phyloP scores from a whole-genome alignment of 2,888 invertebrate species.

The Ichneumon xanthorius region DNA sequence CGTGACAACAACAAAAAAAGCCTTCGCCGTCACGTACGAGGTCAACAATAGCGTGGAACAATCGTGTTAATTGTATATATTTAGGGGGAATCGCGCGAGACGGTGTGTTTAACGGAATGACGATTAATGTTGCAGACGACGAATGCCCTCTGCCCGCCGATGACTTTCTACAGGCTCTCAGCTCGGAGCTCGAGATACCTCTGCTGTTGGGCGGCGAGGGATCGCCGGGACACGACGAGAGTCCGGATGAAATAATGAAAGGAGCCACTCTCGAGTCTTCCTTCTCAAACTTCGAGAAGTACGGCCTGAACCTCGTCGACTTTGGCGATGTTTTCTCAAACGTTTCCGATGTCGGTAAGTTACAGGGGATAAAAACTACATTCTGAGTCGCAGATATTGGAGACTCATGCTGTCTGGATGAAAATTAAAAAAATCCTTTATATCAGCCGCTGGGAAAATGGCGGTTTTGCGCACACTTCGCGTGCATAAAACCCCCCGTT shows the following conservation, averaged over 20 bases:
- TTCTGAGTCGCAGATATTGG: background rate
- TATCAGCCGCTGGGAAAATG: too few species aligned
- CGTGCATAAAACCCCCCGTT: too few species aligned
- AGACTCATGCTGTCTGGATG: too few species aligned
- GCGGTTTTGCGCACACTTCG: too few species aligned
- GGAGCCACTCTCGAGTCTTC: constrained; percentile 69
- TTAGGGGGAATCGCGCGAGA: background rate
- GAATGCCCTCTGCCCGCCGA: constrained; percentile 76
- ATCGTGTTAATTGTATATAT: background rate
- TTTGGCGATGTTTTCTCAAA: constrained; percentile 66
- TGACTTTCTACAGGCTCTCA: constrained; percentile 79
- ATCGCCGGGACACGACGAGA: constrained; percentile 74
- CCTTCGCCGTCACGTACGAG: background rate
- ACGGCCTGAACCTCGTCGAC: constrained; percentile 69
- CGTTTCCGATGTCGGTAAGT: constrained; percentile 62
- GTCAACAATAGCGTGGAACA: background rate
- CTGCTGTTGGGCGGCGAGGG: constrained; percentile 75
- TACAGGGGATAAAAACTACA: background rate
- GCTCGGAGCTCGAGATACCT: constrained; percentile 79
- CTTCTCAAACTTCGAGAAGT: constrained; percentile 70
- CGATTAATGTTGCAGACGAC: constrained; percentile 71
- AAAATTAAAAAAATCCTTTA: too few species aligned
- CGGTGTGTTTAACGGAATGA: background rate
- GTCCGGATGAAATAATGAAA: constrained; percentile 77
- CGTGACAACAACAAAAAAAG: background rate